A percentile compares a stretch with the other conserved stretches of the same genome.
phyloP scores from a whole-genome alignment of 2,888 invertebrate species.

The Choristoneura rosaceana region DNA sequence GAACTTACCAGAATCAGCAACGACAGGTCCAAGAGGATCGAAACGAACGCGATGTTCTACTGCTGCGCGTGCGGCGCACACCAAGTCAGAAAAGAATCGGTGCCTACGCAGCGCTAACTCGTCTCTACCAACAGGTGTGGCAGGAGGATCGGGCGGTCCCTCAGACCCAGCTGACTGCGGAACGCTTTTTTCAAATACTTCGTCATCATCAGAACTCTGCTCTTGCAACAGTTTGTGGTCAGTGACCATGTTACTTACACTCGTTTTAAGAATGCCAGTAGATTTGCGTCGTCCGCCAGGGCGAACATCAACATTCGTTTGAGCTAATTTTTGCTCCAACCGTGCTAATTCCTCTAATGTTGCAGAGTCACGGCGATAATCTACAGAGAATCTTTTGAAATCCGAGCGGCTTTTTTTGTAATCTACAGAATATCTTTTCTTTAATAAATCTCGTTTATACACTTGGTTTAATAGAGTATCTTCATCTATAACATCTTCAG shows the following conservation, averaged over 20 bases:
- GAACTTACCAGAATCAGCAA: constrained; percentile 86
- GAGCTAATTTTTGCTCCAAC: constrained; percentile 73
- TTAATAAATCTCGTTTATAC: constrained; percentile 65
- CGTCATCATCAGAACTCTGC: constrained; percentile 82
- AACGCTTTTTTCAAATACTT: constrained; percentile 85
- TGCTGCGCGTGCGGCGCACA: constrained; percentile 89
- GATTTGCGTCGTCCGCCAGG: constrained; percentile 72
- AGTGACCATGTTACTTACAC: constrained; percentile 64
- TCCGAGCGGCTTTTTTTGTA: constrained; percentile 72
- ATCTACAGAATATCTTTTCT: constrained; percentile 77
- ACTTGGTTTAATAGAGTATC: constrained; percentile 62
- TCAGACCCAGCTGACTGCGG: constrained; percentile 70
- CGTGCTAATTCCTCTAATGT: constrained; percentile 73
- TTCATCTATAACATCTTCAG: constrained; percentile 59
- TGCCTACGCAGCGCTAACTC: constrained; percentile 91
- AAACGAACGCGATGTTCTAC: constrained; percentile 91
- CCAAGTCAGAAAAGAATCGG: constrained; percentile 91
- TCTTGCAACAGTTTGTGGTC: constrained; percentile 61
- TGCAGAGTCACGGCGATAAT: constrained; percentile 72
- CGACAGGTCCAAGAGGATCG: constrained; percentile 89
- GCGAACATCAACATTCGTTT: constrained; percentile 75
- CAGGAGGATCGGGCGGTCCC: constrained; percentile 88
- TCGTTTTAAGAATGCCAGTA: constrained; percentile 77
- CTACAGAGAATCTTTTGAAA: constrained; percentile 78
- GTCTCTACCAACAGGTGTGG: constrained; percentile 91